Percentiles rank a stretch among this genome's conserved stretches.
Conservation (phyloP, 2,888 invertebrate genomes). For the Habrosyne pyritoides region DNA sequence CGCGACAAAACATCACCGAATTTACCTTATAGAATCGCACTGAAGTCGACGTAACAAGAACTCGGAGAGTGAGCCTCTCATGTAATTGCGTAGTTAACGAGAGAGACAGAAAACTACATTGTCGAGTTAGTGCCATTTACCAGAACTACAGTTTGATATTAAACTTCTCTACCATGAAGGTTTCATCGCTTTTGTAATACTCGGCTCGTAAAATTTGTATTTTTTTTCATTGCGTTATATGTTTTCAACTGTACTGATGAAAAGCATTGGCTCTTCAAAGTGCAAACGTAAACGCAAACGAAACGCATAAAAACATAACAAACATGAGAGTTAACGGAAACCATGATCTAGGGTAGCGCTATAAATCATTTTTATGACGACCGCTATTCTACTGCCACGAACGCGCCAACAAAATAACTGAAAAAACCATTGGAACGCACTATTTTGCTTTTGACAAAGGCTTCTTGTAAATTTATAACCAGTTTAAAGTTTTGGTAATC, state of each 20-base stretch:
- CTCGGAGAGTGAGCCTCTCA: too few relatives aligned
- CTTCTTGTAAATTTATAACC: background rate
- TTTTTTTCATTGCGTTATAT: background rate
- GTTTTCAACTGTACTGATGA: background rate
- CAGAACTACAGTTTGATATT: too few relatives aligned
- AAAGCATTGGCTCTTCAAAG: background rate
- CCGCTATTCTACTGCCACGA: background rate
- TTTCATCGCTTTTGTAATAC: too few relatives aligned
- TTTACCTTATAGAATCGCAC: too few relatives aligned
- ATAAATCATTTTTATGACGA: conserved; percentile 12
- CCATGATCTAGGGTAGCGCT: conserved; percentile 11
- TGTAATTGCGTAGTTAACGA: too few relatives aligned
- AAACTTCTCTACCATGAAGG: too few relatives aligned
- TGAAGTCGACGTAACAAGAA: too few relatives aligned
- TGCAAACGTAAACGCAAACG: background rate
- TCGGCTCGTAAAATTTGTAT: too few relatives aligned
- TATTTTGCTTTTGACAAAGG: background rate
- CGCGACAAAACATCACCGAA: too few relatives aligned
- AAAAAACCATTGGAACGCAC: background rate
- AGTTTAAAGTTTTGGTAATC: too few relatives aligned
- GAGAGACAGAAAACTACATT: too few relatives aligned
- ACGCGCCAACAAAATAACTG: background rate
- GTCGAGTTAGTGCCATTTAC: too few relatives aligned
- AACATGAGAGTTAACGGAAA: conserved; percentile 11
- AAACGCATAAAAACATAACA: conserved; percentile 3